These are phyloP conservation scores for Jordanella pulchra DNA, from an alignment of 2,797 vertebrate species.

Conservation along the genomic window DNA sequence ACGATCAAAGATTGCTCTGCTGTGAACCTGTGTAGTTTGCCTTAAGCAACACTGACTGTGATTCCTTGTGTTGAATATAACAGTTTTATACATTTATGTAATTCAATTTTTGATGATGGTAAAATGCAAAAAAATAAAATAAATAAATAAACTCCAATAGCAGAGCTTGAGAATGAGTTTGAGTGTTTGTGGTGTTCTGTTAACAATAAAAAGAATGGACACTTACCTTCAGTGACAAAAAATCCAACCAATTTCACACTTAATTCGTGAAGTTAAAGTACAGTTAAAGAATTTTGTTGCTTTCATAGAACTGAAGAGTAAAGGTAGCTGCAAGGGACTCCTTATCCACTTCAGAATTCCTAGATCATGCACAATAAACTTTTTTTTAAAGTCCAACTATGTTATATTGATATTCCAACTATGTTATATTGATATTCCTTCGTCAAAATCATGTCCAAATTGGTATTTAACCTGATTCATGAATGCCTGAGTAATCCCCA, in stretches of 20 bases:
- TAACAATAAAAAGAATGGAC: not conserved
- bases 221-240: not conserved
- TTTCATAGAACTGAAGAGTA: not conserved
- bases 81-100: conserved; percentile 75
- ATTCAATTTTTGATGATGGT: conserved; percentile 69
- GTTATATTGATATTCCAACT: too few species aligned
- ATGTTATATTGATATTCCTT: too few species aligned
- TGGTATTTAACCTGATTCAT: too few species aligned
- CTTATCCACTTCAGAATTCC: too few species aligned
- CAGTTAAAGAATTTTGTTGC: too few species aligned
- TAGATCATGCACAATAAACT: too few species aligned
- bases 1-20: conserved; percentile 35
- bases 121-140: conserved; percentile 66
- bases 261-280: too few species aligned
- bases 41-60: conserved; percentile 55
- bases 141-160: conserved; percentile 20
- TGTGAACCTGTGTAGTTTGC: conserved; percentile 39
- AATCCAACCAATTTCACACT: not conserved
- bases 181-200: conserved; percentile 11
- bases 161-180: not conserved
- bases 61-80: conserved; percentile 57
- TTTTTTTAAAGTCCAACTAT: too few species aligned
- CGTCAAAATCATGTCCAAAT: too few species aligned
- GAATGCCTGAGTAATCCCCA: too few species aligned
- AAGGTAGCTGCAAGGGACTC: too few species aligned